phyloP scores from a whole-genome alignment of 2,113 vertebrate species.

The Chionis minor region DNA sequence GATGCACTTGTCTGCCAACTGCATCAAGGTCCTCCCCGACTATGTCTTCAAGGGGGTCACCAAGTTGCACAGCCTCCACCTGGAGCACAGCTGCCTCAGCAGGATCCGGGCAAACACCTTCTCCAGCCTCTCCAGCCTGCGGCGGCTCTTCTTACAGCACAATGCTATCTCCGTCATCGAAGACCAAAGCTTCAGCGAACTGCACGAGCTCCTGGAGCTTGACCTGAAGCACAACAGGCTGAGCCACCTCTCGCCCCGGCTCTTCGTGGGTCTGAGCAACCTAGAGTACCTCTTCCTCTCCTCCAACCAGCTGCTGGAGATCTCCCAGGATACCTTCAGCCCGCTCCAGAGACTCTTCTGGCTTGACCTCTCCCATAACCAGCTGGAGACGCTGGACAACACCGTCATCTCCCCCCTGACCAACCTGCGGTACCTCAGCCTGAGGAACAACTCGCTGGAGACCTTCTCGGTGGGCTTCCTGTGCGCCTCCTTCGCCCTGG shows the following conservation, averaged over 20 bases:
- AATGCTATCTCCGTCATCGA: slow-evolving; percentile 83
- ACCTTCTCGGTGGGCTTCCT: slow-evolving; percentile 56
- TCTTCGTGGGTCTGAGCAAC: slow-evolving; percentile 84
- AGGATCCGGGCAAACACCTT: slow-evolving; percentile 81
- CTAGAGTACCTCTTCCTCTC: slow-evolving; percentile 91
- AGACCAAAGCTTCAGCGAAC: slow-evolving; percentile 82
- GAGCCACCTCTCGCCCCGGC: slow-evolving; percentile 72
- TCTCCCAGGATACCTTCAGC: slow-evolving; percentile 72
- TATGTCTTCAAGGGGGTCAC: slow-evolving; percentile 84
- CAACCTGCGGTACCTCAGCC: slow-evolving; percentile 83
- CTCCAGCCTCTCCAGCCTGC: slow-evolving; percentile 81
- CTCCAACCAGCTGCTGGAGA: slow-evolving; percentile 79
- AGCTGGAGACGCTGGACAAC: slow-evolving; percentile 73
- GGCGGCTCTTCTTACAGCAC: slow-evolving; percentile 88
- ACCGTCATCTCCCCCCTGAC: slow-evolving; percentile 73
- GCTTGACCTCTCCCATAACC: slow-evolving; percentile 84
- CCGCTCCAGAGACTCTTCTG: slow-evolving; percentile 79
- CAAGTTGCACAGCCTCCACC: slow-evolving; percentile 91
- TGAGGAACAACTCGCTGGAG: slow-evolving; percentile 83
- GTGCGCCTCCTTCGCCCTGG: slow-evolving; percentile 67
- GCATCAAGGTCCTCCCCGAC: slow-evolving; percentile 82
- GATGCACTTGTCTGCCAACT: slow-evolving; percentile 91
- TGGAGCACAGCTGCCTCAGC: slow-evolving; percentile 87
- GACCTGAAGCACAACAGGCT: slow-evolving; percentile 89
- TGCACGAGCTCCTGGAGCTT: slow-evolving; percentile 84